These are phyloP conservation scores for Arctopsyche grandis DNA, from an alignment of 1,140 invertebrate species.

Conservation along the genomic window DNA sequence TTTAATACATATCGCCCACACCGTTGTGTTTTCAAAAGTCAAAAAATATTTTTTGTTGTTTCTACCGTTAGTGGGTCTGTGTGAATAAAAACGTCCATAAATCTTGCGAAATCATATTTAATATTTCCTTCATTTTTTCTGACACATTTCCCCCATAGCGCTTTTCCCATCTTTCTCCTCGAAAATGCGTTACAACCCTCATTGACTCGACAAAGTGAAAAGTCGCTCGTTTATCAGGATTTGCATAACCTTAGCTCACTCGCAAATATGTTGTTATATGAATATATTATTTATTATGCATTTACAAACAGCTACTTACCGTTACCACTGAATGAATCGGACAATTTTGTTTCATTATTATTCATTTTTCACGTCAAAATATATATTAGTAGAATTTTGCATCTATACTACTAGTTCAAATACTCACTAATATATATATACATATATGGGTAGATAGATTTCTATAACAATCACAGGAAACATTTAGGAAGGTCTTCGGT, in stretches of 20 bases:
- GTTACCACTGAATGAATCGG: not conserved
- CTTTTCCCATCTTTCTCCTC: not conserved
- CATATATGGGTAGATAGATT: too few relatives aligned
- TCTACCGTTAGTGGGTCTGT: not conserved
- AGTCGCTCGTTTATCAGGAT: slow-evolving; percentile 16
- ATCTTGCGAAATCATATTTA: slow-evolving; percentile 8
- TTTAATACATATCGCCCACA: not conserved
- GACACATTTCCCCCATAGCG: not conserved
- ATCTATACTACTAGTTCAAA: too few relatives aligned
- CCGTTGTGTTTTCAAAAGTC: not conserved
- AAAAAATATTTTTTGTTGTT: not conserved
- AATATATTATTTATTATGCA: slow-evolving; percentile 21
- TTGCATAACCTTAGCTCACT: not conserved
- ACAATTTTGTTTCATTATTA: not conserved
- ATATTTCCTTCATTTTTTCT: slow-evolving; percentile 24
- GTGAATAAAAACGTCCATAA: not conserved
- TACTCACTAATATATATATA: too few relatives aligned
- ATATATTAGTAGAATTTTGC: too few relatives aligned
- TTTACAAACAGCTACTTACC: slow-evolving; percentile 12
- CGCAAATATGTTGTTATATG: slow-evolving; percentile 22
- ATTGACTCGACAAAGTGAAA: slow-evolving; percentile 27
- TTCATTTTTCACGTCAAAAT: too few relatives aligned
- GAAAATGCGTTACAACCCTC: slow-evolving; percentile 23
- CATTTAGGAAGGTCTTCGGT: too few relatives aligned
- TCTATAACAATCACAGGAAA: too few relatives aligned